A percentile compares a stretch with the other conserved stretches of the same genome.
phyloP scores from a whole-genome alignment of 1,140 invertebrate species.

The Eueides isabella region DNA sequence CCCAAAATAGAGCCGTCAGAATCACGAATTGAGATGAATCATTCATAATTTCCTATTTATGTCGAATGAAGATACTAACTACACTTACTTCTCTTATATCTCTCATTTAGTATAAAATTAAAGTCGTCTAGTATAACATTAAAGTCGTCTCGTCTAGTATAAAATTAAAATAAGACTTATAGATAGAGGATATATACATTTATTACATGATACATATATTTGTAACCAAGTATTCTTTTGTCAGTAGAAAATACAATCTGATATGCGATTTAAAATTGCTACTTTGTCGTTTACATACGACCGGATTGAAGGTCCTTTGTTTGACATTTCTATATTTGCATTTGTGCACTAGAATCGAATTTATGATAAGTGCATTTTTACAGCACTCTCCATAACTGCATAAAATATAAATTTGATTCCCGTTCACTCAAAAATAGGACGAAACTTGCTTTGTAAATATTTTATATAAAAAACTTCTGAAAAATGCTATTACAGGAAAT shows the following conservation, averaged over 20 bases:
- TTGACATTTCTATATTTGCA: conserved; percentile 20
- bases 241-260: neutral
- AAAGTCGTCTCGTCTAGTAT: no score
- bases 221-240: neutral
- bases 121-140: no score
- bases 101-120: neutral
- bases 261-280: neutral
- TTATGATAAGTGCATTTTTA: conserved; percentile 15
- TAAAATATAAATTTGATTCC: conserved; percentile 9
- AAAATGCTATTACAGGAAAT: neutral
- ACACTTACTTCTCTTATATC: neutral
- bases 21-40: conserved; percentile 18
- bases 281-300: neutral
- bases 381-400: neutral
- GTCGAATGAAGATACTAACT: neutral
- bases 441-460: neutral
- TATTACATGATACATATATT: no score
- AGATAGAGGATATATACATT: no score
- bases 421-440: neutral
- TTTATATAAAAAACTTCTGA: neutral
- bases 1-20: conserved; percentile 16
- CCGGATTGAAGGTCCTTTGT: neutral
- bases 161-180: no score
- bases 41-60: conserved; percentile 22
- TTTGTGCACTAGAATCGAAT: conserved; percentile 15